Percentiles rank a stretch among this genome's conserved stretches.
phyloP scores from a whole-genome alignment of 2,888 invertebrate genomes.

The Napeogenes inachia region DNA sequence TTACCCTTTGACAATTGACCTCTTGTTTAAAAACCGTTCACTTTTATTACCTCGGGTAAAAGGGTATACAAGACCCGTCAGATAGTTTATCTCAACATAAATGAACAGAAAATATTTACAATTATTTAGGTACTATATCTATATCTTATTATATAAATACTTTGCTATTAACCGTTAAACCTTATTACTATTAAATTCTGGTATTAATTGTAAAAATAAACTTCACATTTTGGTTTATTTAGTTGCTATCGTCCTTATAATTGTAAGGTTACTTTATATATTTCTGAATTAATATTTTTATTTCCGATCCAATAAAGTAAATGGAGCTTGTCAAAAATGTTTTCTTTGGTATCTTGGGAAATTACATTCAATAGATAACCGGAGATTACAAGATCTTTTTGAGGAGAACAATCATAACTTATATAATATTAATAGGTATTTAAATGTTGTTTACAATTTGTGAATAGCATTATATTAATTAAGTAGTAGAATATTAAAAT shows the following conservation, averaged over 20 bases:
- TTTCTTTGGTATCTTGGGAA: conserved; percentile 13
- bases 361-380: conserved; percentile 12
- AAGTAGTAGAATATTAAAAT: too few species aligned
- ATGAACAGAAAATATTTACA: too few species aligned
- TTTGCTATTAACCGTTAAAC: too few species aligned
- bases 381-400: conserved; percentile 13
- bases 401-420: neutral
- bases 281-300: too few species aligned
- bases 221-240: too few species aligned
- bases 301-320: neutral
- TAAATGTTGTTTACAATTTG: neutral
- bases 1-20: conserved; percentile 5
- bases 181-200: too few species aligned
- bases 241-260: too few species aligned
- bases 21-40: conserved; percentile 1
- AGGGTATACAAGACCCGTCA: neutral
- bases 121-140: too few species aligned
- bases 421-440: conserved; percentile 2
- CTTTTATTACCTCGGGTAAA: neutral
- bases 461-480: neutral
- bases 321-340: conserved; percentile 1
- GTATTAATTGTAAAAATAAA: too few species aligned
- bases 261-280: too few species aligned
- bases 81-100: too few species aligned
- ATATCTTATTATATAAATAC: too few species aligned